phyloP scores from a whole-genome alignment of 1,140 invertebrate genomes.

The Plodia interpunctella region DNA sequence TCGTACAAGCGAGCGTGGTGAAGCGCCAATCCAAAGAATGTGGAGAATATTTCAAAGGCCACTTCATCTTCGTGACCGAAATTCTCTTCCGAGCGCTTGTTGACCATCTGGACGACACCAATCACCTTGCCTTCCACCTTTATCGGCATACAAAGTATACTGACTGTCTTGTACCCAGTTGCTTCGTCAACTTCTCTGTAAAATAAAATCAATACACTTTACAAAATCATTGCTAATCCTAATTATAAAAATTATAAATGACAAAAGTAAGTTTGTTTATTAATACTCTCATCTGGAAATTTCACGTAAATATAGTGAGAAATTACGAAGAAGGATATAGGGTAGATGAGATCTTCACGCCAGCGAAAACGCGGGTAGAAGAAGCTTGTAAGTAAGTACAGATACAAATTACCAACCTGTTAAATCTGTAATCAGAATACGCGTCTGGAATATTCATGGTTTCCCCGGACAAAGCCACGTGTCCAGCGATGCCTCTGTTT shows the following conservation, averaged over 20 bases:
- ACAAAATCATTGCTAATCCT: too few species aligned
- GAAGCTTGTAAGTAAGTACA: too few species aligned
- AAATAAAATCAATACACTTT: constrained; percentile 13
- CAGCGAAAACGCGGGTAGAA: too few species aligned
- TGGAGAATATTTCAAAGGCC: constrained; percentile 89
- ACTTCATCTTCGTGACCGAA: constrained; percentile 89
- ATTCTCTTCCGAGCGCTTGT: constrained; percentile 81
- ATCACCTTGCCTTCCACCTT: constrained; percentile 86
- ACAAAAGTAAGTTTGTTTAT: too few species aligned
- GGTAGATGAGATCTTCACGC: too few species aligned
- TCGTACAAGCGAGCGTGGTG: constrained; percentile 92
- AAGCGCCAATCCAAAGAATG: constrained; percentile 90
- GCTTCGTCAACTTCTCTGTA: constrained; percentile 82
- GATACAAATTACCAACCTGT: too few species aligned
- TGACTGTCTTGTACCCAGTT: constrained; percentile 86
- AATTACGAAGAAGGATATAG: too few species aligned
- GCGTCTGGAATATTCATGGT: constrained; percentile 88
- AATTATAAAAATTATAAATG: too few species aligned
- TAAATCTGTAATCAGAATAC: constrained; percentile 88
- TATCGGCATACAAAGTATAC: constrained; percentile 92
- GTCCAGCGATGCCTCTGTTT: constrained; percentile 78
- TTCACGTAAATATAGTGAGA: too few species aligned
- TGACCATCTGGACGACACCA: constrained; percentile 93
- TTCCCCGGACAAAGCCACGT: constrained; percentile 87
- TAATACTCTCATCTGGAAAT: too few species aligned